Conservation (phyloP, 2,888 invertebrate species). For the Pardosa pseudoannulata region DNA sequence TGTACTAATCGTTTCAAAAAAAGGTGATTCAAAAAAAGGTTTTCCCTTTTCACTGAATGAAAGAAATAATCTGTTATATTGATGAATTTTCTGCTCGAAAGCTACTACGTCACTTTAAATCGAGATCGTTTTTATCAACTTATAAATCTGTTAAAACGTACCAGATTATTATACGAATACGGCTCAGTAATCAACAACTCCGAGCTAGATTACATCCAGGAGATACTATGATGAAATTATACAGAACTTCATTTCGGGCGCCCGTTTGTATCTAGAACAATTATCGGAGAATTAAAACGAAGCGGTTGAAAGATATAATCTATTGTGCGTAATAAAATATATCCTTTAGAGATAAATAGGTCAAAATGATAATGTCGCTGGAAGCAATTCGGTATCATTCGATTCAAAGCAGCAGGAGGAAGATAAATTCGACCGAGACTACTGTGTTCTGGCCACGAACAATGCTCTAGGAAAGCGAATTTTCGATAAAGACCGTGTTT, state of each 20-base stretch:
- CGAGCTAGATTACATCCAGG: too few relatives aligned
- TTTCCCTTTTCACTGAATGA: too few relatives aligned
- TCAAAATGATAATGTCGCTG: not conserved
- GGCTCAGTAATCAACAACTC: too few relatives aligned
- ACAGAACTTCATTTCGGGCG: not conserved
- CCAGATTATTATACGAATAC: too few relatives aligned
- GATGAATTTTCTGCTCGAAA: too few relatives aligned
- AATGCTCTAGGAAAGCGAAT: not conserved
- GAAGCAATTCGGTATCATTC: not conserved
- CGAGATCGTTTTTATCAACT: too few relatives aligned
- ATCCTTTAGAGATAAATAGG: not conserved
- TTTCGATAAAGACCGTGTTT: slow-evolving; percentile 12
- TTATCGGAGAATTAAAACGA: not conserved
- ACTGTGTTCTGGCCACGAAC: not conserved
- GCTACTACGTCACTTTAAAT: too few relatives aligned
- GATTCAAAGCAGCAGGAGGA: not conserved
- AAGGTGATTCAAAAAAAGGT: too few relatives aligned
- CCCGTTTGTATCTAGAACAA: not conserved
- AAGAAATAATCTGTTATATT: too few relatives aligned
- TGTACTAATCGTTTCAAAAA: too few relatives aligned
- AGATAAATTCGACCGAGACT: not conserved
- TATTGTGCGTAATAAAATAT: not conserved
- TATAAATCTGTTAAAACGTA: too few relatives aligned
- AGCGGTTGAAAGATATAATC: not conserved
- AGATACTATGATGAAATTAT: too few relatives aligned